Evolutionary conservation across 2,113 vertebrate species (phyloP).

Genomic region (Mormoops blainvillei): DNA sequence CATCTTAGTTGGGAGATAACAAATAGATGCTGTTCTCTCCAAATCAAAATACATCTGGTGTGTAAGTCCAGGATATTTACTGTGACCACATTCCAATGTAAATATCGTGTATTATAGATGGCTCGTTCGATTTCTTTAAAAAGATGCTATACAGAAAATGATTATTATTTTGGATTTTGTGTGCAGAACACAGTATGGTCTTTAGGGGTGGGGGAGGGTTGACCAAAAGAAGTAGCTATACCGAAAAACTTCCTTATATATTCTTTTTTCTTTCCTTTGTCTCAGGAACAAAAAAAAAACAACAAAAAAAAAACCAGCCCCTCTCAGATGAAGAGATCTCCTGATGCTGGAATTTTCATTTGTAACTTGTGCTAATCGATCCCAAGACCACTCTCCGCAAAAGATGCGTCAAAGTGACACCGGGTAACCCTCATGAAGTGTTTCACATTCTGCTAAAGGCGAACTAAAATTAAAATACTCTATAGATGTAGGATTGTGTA

Average conservation of each 20-base stretch:
- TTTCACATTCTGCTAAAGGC: background rate
- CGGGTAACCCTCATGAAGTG: background rate
- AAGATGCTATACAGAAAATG: background rate
- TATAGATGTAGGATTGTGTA: background rate
- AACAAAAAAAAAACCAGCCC: background rate
- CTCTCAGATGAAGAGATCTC: background rate
- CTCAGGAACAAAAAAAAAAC: background rate
- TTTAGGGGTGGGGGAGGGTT: background rate
- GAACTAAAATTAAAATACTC: background rate
- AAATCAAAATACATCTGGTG: background rate
- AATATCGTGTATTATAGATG: background rate
- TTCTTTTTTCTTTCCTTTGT: background rate
- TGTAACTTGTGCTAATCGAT: background rate
- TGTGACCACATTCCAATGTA: background rate
- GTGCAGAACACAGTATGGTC: background rate
- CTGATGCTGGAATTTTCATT: background rate
- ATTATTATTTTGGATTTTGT: background rate
- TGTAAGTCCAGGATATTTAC: background rate
- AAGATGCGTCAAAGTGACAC: background rate
- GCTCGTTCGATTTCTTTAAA: background rate
- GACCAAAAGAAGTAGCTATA: background rate
- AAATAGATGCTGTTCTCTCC: background rate
- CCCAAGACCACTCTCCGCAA: background rate
- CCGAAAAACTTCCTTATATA: background rate
- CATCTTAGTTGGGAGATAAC: background rate